Evolutionary conservation across 2,113 vertebrate species (phyloP), one percentile per base, ranked within the genome.

Genomic region (Phainopepla nitens): DNA sequence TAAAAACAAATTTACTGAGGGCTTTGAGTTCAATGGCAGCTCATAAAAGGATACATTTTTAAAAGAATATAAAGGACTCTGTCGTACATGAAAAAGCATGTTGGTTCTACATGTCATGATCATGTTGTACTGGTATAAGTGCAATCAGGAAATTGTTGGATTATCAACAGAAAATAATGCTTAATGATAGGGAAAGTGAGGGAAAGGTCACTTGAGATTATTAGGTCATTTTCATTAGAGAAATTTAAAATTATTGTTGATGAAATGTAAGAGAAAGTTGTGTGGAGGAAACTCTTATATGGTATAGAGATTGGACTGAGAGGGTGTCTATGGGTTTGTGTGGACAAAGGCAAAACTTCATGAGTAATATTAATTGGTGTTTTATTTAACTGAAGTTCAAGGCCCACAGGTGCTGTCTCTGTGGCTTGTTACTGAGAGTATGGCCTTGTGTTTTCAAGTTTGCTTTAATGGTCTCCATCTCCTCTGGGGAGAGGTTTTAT

Each of bases 351-450:
- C 66, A 83, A 62, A 87, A 78, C 50, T 88, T 93, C 53, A 54
- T 33, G n/a, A 89, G 31, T n/a, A 39, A 39, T 36, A 82, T 92
- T 91, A 86, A 79, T 39, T 72, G 47, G 50, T 35, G 31, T 21
- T 93, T 94, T 92, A 91, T 93, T 81, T 91, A 90, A 64, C 58
- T 86, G 70, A 90, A 78, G 89, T 82, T 90, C 57, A 90, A 95
- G 81, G 73, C 64, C 69, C 9, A 12, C 69, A 79, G 81, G 57
- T 86, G 54, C 31, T 69, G 78, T 23, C 36, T 76, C 39, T 85
- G 53, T 76, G 87, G 60, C 45, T 90, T 90, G 27, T 68, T 79
- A 45, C 58, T 11, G 15, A 93, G 44, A 82, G 23, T 10, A 51
- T 88, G 42, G 53, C 58, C 68, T 92, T 3, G 1, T 68, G 75